phyloP scores from a whole-genome alignment of 2,113 vertebrate species.

The Climacteris rufus region DNA sequence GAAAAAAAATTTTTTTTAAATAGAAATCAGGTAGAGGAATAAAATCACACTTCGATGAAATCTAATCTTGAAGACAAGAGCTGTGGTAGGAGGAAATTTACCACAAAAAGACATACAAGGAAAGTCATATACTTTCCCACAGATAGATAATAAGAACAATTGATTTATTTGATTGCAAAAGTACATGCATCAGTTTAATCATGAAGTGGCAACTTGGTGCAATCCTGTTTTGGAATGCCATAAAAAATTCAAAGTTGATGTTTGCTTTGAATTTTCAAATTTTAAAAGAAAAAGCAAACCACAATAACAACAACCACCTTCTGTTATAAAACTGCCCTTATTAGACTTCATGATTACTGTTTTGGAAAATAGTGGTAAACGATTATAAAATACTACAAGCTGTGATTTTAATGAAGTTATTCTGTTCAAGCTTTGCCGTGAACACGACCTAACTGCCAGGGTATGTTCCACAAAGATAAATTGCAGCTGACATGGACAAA shows the following conservation, averaged over 20 bases:
- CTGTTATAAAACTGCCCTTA: not conserved
- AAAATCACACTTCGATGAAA: not conserved
- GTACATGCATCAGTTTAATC: not conserved
- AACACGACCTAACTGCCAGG: not conserved
- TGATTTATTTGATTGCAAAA: not conserved
- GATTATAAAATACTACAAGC: not conserved
- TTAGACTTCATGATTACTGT: not conserved
- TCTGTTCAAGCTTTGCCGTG: not conserved
- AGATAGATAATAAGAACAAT: not conserved
- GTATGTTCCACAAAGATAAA: not conserved
- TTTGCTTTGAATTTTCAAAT: not conserved
- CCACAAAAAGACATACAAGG: not conserved
- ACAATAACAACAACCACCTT: not conserved
- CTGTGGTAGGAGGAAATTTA: not conserved
- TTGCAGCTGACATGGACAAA: not conserved
- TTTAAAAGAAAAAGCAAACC: not conserved
- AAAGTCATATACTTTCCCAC: not conserved
- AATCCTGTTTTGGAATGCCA: not conserved
- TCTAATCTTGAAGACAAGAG: not conserved
- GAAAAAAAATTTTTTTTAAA: not conserved
- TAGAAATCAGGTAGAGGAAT: not conserved
- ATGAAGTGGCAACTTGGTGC: not conserved
- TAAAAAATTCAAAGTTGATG: not conserved
- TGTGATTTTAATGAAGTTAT: not conserved
- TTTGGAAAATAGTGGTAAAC: not conserved